Base-by-base conservation (phyloP, 2,113 vertebrate species). In the Archocentrus centrarchus region DNA sequence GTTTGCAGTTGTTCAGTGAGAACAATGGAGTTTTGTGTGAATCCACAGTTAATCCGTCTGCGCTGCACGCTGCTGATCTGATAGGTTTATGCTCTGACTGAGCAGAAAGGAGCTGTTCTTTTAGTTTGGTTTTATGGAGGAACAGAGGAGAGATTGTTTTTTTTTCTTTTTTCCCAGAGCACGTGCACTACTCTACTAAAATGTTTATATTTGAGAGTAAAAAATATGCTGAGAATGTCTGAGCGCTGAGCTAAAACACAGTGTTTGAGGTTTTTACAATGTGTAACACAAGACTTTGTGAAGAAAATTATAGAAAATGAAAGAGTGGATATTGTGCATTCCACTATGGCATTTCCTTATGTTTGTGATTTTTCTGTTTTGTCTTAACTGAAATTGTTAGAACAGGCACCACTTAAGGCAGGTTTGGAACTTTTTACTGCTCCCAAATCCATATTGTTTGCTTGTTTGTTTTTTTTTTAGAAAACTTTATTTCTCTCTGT, bases 21-120 rank as follows among this genome's bases (percentile, higher is more conserved):
- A 93, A 94, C 93, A 94, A 91, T 79, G 63, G 47, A 9, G 83
- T 79, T 84, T 62, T 93, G 83, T 94, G 87, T 90, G 85, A 82
- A 75, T 80, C 80, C 79, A 55, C 80, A 89, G 90, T 91, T 90
- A 93, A 94, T 94, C 89, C 39, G 6, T 89, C 81, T 80, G 92
- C 81, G 83, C 83, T 75, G 66, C 85, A 86, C 60, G 85, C 79
- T 39, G 84, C 92, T 86, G 89, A 92, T 91, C 86, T 75, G 80
- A 84, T 81, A 85, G 90, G 55, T 85, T 91, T 90, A 88, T 77
- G 59, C 80, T 64, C 76, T 0, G 15, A 77, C 79, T 78, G 81
- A 91, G 75, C 82, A 88, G 79, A 91, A 94, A 5, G 66, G 79
- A 87, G 81, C 81, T 63, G 50, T 82, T 90, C 89, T 86, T 80